phyloP scores from a whole-genome alignment of 2,113 vertebrate species.

The Lepus timidus region DNA sequence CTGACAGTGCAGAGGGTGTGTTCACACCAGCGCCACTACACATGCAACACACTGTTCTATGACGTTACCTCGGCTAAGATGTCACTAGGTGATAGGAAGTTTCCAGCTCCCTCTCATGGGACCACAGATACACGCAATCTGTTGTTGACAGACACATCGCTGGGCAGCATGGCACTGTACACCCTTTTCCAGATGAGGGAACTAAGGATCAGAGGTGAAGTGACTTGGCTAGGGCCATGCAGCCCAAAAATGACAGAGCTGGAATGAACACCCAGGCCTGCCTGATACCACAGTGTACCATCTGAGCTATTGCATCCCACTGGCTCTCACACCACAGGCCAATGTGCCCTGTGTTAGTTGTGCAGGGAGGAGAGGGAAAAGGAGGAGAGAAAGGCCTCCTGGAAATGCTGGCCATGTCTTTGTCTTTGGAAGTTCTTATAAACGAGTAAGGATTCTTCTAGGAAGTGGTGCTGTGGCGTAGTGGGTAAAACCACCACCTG shows the following conservation, averaged over 20 bases:
- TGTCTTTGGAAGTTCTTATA: conserved; percentile 17
- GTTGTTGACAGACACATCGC: neutral
- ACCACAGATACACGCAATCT: too few species aligned
- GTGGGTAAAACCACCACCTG: too few species aligned
- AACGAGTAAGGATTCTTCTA: neutral
- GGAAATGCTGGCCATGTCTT: neutral
- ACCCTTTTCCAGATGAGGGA: neutral
- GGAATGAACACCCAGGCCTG: neutral
- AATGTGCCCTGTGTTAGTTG: neutral
- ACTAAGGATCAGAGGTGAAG: conserved; percentile 28
- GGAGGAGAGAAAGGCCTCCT: neutral
- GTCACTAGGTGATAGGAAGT: neutral
- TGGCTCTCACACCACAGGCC: neutral
- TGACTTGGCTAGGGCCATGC: neutral
- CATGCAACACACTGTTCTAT: neutral
- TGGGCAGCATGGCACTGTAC: neutral
- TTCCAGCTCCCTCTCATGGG: neutral
- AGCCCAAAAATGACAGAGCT: neutral
- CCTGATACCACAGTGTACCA: neutral
- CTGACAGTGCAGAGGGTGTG: neutral
- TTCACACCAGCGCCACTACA: neutral
- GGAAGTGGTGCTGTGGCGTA: too few species aligned
- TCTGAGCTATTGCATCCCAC: neutral
- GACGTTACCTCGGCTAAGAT: neutral
- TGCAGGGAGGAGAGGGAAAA: neutral